Percentiles rank a stretch among this genome's conserved stretches.
Conservation (phyloP, 2,888 invertebrate genomes). For the Gastrophysa polygoni region DNA sequence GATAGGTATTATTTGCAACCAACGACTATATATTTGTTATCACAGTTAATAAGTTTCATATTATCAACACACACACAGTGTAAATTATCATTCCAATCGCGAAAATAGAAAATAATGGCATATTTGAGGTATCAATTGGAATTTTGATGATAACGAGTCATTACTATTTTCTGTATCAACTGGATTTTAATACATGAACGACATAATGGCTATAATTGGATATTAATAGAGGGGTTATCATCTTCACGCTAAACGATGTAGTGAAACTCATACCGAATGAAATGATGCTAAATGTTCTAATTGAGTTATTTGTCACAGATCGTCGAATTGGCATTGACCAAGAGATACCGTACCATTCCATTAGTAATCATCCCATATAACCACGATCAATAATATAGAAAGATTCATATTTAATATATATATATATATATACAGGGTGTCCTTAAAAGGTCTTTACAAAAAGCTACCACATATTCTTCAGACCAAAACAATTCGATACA, state of each 20-base stretch:
- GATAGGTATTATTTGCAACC: too few species aligned
- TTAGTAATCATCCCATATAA: too few species aligned
- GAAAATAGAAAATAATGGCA: neutral
- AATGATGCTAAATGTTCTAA: constrained; percentile 3
- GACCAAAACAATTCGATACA: too few species aligned
- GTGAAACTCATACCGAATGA: neutral
- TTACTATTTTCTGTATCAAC: neutral
- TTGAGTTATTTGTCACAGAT: constrained; percentile 14
- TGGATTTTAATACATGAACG: neutral
- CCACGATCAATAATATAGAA: neutral
- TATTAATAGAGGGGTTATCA: constrained; percentile 7
- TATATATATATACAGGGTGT: too few species aligned
- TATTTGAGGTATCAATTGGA: neutral
- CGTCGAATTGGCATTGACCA: neutral
- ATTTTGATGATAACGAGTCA: neutral
- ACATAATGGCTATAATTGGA: neutral
- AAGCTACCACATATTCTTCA: too few species aligned
- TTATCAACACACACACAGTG: neutral
- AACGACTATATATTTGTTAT: too few species aligned
- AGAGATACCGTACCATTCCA: neutral
- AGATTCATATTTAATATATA: too few species aligned
- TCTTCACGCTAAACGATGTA: neutral
- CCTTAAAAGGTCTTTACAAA: too few species aligned
- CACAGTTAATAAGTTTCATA: neutral
- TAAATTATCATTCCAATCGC: neutral